Evolutionary conservation across 2,113 vertebrate species (phyloP).

Genomic region (Crocuta crocuta): DNA sequence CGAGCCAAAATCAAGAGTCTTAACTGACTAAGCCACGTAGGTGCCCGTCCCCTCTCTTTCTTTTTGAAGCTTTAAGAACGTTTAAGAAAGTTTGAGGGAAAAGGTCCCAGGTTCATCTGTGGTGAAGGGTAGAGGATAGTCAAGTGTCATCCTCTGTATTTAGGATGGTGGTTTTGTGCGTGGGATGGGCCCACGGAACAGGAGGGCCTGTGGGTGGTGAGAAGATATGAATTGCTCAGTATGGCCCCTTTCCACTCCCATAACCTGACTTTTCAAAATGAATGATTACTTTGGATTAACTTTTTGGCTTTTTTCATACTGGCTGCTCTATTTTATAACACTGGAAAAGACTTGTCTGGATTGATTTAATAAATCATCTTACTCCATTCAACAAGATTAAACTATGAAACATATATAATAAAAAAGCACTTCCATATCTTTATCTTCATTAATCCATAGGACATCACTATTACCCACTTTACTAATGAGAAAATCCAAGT

Average conservation of each 20-base stretch:
- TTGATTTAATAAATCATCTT: not conserved
- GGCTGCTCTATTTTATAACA: not conserved
- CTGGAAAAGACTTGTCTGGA: not conserved
- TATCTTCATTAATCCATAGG: not conserved
- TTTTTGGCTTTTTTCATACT: not conserved
- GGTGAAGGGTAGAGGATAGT: not conserved
- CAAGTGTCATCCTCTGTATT: not conserved
- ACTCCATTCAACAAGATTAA: not conserved
- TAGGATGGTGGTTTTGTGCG: not conserved
- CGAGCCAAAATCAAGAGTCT: too few relatives aligned
- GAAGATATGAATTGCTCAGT: not conserved
- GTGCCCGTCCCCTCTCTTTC: not conserved
- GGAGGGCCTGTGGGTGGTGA: not conserved
- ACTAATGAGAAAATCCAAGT: not conserved
- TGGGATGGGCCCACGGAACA: not conserved
- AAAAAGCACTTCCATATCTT: not conserved
- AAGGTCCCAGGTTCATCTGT: not conserved
- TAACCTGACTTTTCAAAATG: not conserved
- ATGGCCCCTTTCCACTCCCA: not conserved
- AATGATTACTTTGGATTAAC: not conserved
- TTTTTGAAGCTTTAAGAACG: not conserved
- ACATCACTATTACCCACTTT: not conserved
- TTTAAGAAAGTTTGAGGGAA: not conserved
- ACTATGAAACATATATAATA: not conserved
- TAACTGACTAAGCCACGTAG: too few relatives aligned